Evolutionary conservation across 2,113 vertebrate genomes (phyloP).

Genomic region (Numenius arquata): DNA sequence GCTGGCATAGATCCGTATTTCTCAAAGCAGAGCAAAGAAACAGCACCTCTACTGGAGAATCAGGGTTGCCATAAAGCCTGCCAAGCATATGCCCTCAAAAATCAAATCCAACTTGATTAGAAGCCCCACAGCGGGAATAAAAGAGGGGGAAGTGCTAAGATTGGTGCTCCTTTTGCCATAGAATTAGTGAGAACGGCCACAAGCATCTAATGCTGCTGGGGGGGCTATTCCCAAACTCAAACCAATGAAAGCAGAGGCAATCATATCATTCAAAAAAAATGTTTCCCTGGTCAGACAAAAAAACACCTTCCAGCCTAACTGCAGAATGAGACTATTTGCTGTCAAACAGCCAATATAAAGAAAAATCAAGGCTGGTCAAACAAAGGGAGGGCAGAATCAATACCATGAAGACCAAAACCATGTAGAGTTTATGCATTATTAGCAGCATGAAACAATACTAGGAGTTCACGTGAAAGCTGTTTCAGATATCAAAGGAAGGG

Average conservation of each 20-base stretch:
- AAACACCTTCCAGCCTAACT: background rate
- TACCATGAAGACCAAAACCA: background rate
- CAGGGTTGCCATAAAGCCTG: background rate
- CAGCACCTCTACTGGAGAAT: background rate
- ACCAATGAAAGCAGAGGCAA: background rate
- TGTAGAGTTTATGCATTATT: background rate
- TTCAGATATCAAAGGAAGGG: background rate
- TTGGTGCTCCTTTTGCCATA: background rate
- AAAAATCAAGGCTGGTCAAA: background rate
- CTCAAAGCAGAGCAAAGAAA: background rate
- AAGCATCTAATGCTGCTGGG: background rate
- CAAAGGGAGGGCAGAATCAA: background rate
- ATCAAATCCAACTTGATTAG: background rate
- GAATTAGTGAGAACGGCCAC: background rate
- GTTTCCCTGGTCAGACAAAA: background rate
- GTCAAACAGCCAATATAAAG: background rate
- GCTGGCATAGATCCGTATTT: background rate
- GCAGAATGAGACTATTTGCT: background rate
- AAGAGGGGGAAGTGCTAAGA: background rate
- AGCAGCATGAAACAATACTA: background rate
- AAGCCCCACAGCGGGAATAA: background rate
- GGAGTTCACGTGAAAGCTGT: background rate
- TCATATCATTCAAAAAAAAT: background rate
- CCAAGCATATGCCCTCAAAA: background rate
- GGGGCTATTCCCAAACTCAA: background rate